Conservation (phyloP, 1,140 invertebrate species). For the Drosophila micromelanica region DNA sequence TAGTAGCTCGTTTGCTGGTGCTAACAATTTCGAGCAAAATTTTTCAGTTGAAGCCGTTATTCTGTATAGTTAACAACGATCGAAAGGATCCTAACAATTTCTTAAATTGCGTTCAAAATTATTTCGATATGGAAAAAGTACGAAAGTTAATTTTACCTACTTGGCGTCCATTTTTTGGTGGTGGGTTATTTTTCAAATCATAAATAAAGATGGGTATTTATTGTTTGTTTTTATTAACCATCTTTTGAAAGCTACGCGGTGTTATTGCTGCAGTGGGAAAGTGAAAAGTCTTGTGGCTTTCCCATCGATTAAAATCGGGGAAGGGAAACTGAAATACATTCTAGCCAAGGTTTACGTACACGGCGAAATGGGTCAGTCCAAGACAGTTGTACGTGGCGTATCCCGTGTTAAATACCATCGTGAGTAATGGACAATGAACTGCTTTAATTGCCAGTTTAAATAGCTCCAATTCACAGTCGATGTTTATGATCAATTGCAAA, state of each 20-base stretch:
- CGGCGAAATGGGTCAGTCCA: conserved; percentile 43
- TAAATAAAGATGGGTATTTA: not conserved
- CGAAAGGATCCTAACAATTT: conserved; percentile 1
- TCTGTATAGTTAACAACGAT: conserved; percentile 7
- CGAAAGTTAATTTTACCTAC: conserved; percentile 33
- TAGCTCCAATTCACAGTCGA: conserved; percentile 34
- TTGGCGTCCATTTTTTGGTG: conserved; percentile 34
- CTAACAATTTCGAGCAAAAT: not conserved
- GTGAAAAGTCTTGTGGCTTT: conserved; percentile 24
- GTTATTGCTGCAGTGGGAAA: conserved; percentile 22
- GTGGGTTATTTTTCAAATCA: not conserved
- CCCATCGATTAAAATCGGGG: conserved; percentile 25
- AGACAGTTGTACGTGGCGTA: conserved; percentile 41
- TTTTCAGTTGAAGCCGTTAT: not conserved
- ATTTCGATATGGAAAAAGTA: conserved; percentile 44
- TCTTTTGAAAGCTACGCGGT: conserved; percentile 22
- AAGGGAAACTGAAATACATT: conserved; percentile 59
- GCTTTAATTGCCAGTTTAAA: no score
- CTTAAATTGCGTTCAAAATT: conserved; percentile 8
- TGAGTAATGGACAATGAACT: conserved; percentile 37
- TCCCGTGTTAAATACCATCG: conserved; percentile 51
- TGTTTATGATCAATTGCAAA: conserved; percentile 49
- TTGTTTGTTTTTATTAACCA: not conserved
- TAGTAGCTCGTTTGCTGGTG: not conserved
- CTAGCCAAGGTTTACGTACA: conserved; percentile 59